Evolutionary conservation across 2,797 vertebrate genomes (phyloP), one percentile per base, ranked within the genome.

Genomic region (Caiman crocodilus): DNA sequence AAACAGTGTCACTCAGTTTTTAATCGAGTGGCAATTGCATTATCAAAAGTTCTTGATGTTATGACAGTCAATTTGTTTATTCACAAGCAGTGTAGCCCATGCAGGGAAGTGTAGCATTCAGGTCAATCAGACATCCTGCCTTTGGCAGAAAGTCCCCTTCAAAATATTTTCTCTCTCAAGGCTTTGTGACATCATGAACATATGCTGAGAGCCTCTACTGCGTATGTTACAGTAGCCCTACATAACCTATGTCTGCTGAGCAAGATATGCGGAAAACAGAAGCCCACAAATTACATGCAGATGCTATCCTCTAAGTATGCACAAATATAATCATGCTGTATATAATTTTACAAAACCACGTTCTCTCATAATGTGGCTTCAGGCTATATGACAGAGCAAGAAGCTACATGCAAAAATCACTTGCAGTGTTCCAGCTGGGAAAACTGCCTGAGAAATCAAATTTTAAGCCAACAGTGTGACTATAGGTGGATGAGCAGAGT

Each of bases 221-320:
- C n/a, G 10, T 50, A 50, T 50, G 42, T 50, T 50, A 12, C 80
- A 79, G 56, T 59, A 73, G 58, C 74, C 35, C 25, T 71, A 75
- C 35, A 50, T 20, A 28, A 73, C 50, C 79, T 10, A 26, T 1
- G 6, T 4, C 6, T 42, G 87, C 84, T 42, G 74, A 80, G 87
- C 90, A 76, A 20, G 7, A 79, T 15, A 94, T 2, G 3, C 9
- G 58, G 20, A 30, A 82, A 25, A 76, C 60, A 9, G 59, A 61
- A 7, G n/a, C 87, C 76, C 82, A 57, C n/a, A 94, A 80, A 94
- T 90, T 59, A 91, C 67, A 84, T 65, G 81, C 61, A 84, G 71
- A 90, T 90, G 14, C 88, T 85, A 94, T 26, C 42, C 82, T 42
- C 7, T 42, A 94, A 84, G 87, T 64, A 21, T 89, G 85, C 90